Percentiles rank a stretch among this genome's conserved stretches.
phyloP scores from a whole-genome alignment of 2,888 invertebrate species.

The Halictus ligatus region DNA sequence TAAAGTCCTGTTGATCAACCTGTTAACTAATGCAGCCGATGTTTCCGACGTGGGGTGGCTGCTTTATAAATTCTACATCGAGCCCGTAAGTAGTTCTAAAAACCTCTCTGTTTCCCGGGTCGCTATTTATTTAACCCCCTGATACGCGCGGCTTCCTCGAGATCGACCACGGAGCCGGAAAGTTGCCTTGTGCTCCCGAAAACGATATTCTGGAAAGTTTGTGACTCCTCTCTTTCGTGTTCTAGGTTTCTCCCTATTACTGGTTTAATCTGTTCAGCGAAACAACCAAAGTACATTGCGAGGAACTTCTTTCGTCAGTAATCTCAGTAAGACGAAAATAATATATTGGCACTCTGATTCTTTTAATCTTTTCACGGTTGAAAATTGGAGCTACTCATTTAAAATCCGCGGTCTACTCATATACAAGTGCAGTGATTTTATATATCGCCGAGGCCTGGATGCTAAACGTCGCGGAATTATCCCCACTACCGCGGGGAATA shows the following conservation, averaged over 20 bases:
- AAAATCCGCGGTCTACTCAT: too few relatives aligned
- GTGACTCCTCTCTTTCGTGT: neutral
- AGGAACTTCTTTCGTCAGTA: neutral
- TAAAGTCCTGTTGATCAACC: conserved; percentile 49
- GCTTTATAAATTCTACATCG: neutral
- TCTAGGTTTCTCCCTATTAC: neutral
- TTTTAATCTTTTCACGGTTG: too few relatives aligned
- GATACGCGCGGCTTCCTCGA: neutral
- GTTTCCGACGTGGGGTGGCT: conserved; percentile 16
- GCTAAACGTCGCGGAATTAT: too few relatives aligned
- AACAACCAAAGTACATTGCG: neutral
- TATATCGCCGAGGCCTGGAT: too few relatives aligned
- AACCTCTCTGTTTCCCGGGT: neutral
- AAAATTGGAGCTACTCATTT: too few relatives aligned
- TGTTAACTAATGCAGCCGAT: conserved; percentile 48
- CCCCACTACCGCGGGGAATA: too few relatives aligned
- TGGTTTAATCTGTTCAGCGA: neutral
- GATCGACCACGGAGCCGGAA: neutral
- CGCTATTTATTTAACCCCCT: neutral
- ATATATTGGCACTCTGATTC: too few relatives aligned
- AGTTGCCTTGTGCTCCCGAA: neutral
- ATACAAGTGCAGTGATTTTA: too few relatives aligned
- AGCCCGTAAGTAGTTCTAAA: neutral
- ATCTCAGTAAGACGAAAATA: too few relatives aligned
- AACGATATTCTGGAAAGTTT: neutral